These are phyloP conservation scores for Dolichotis patagonum DNA, from an alignment of 2,113 vertebrate genomes.

Conservation along the genomic window DNA sequence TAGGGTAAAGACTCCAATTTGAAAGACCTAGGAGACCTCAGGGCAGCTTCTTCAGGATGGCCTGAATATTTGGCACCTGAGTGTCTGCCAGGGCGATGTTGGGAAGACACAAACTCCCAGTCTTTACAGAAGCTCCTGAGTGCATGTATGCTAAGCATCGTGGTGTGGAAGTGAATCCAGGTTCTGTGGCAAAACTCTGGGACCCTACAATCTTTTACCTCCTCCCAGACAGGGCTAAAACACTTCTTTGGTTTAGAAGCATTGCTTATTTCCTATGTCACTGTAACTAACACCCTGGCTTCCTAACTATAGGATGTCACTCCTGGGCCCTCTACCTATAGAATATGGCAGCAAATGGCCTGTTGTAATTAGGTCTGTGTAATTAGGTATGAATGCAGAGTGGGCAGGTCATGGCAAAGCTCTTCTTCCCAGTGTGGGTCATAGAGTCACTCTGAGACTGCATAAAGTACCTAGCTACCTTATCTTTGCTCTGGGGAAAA, in stretches of 20 bases:
- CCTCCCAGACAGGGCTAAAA: rapidly evolving
- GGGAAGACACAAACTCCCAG: not conserved
- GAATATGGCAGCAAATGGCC: not conserved
- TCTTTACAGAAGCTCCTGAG: not conserved
- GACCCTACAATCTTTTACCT: not conserved
- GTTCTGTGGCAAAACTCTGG: not conserved
- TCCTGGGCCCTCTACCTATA: not conserved
- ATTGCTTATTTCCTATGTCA: not conserved
- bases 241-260: not conserved
- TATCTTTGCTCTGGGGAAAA: not conserved
- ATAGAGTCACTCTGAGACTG: not conserved
- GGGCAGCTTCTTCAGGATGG: not conserved
- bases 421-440: not conserved
- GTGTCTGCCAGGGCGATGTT: not conserved
- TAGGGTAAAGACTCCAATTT: not conserved
- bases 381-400: not conserved
- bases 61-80: not conserved
- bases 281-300: not conserved
- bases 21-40: not conserved
- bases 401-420: not conserved
- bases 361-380: not conserved
- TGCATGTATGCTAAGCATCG: not conserved
- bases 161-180: not conserved
- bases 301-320: not conserved
- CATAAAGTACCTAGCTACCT: not conserved